Base-by-base conservation (phyloP, 92 coral and sea anemone genomes). In the Zoanthus sociatus region DNA sequence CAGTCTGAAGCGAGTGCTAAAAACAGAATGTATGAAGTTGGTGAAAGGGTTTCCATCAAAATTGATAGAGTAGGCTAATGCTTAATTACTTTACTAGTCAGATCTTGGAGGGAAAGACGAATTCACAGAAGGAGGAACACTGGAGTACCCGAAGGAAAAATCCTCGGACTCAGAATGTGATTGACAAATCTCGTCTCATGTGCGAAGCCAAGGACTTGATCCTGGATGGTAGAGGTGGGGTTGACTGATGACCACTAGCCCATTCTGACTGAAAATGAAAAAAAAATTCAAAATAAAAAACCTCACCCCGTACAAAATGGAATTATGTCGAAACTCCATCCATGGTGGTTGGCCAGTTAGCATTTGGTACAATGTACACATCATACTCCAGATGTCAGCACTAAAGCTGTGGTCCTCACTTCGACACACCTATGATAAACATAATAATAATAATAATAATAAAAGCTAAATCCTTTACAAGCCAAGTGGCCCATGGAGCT, bases 341-440 rank as follows among this genome's bases (percentile, higher is more conserved):
- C 98, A 96, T 5, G 96, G 98, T 5, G 96, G 94, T 26, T 78
- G 64, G 44, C 96, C 98, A 17, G 72, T 78, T 20, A 93, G 73
- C 96, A 96, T 90, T 61, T 96, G 96, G 76, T 90, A 84, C 50
- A 86, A 77, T 7, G 86, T 47, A 82, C 96, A 93, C 90, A 82
- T 96, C 73, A 73, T 8, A 32, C 96, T 90, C 98, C 98, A 96
- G 6, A 95, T 92, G 82, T 96, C 98, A 2, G 95, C 86, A 88
- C 98, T 96, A 55, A 89, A 88, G 3, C 96, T 70, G 76, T 90
- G 90, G 6, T n/a, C 31, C 31, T 93, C 93, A 67, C 98, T 88
- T 13, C 95, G 87, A 53, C 98, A 94, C 15, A 92, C 95, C 97
- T 94, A 60, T 31, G n/a, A n/a, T n/a, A n/a, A n/a, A n/a, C n/a